phyloP scores from a whole-genome alignment of 1,140 invertebrate genomes.

The Pristionchus pacificus region DNA sequence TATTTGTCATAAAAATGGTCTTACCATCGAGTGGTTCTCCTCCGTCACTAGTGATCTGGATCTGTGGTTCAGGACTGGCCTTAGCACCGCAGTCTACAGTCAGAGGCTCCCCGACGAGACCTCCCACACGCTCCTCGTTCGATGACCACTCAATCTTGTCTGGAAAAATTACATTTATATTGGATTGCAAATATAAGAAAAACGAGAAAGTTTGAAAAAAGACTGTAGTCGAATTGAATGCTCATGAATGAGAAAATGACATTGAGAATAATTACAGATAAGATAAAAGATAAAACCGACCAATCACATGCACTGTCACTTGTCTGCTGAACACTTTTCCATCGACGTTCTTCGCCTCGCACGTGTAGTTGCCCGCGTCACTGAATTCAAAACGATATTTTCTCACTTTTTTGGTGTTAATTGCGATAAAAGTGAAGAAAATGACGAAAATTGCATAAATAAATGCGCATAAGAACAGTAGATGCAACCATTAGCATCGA shows the following conservation, averaged over 20 bases:
- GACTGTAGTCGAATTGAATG: no score
- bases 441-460: no score
- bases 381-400: no score
- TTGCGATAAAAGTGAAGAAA: no score
- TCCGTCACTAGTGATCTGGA: constrained; percentile 30
- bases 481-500: no score
- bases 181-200: no score
- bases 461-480: no score
- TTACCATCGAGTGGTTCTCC: constrained; percentile 31
- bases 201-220: no score
- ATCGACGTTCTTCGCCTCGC: constrained; percentile 19
- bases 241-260: no score
- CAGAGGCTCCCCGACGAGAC: constrained; percentile 31
- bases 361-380: constrained; percentile 23
- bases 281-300: background rate
- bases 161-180: no score
- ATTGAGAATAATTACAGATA: background rate
- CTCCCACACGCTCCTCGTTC: constrained; percentile 19
- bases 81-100: constrained; percentile 33
- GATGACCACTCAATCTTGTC: constrained; percentile 31
- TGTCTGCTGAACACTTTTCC: constrained; percentile 19
- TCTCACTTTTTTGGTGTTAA: no score
- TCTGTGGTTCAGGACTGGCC: constrained; percentile 17
- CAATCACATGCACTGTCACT: constrained; percentile 19
- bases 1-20: no score